These are phyloP conservation scores for Phenganax marumi DNA, from an alignment of 92 coral and sea anemone genomes.

Conservation along the genomic window DNA sequence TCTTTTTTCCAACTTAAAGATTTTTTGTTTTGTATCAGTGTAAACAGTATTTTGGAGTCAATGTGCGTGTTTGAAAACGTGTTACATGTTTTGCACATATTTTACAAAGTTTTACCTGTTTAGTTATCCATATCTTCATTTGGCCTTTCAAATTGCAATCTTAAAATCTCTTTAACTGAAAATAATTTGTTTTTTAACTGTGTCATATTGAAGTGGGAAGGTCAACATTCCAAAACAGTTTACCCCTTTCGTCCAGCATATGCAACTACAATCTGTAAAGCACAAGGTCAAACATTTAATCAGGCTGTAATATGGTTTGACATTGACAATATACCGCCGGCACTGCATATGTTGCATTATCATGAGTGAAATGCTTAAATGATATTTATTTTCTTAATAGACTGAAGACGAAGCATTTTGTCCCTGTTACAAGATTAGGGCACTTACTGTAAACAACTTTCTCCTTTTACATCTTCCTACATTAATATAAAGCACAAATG, in stretches of 20 bases:
- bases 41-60: too few species aligned
- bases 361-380: constrained; percentile 10
- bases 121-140: too few species aligned
- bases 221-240: neutral
- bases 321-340: constrained; percentile 39
- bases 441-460: neutral
- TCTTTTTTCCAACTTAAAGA: too few species aligned
- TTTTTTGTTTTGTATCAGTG: too few species aligned
- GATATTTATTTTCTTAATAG: neutral
- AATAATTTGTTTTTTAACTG: neutral
- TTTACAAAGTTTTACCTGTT: too few species aligned
- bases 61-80: too few species aligned
- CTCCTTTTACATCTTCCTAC: too few species aligned
- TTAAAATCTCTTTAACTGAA: too few species aligned
- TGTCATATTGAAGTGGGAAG: neutral
- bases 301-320: constrained; percentile 39
- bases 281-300: constrained; percentile 42
- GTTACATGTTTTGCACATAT: too few species aligned
- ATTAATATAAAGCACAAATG: too few species aligned
- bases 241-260: neutral
- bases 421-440: neutral
- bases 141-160: too few species aligned
- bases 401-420: neutral
- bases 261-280: constrained; percentile 45
- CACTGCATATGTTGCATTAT: constrained; percentile 39